Evolutionary conservation across 2,888 invertebrate genomes (phyloP).

Genomic region (Rutpela maculata): DNA sequence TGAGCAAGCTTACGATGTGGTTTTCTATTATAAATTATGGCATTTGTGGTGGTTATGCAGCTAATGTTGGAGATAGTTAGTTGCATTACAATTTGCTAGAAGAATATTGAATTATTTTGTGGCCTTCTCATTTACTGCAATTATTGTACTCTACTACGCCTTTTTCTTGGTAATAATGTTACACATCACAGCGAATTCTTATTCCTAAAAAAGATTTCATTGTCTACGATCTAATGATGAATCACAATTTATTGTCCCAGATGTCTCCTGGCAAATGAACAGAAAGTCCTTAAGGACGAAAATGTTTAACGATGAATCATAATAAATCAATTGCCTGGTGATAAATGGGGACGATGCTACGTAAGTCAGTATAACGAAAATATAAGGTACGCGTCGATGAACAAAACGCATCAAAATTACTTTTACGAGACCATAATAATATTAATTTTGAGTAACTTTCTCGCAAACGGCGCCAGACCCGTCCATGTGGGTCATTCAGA

Average conservation of each 20-base stretch:
- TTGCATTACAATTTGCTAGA: too few species aligned
- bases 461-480: slow-evolving; percentile 36
- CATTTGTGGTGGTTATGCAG: neutral
- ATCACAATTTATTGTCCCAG: neutral
- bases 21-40: neutral
- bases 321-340: neutral
- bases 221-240: neutral
- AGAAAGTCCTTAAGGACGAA: slow-evolving; percentile 3
- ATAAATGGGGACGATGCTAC: neutral
- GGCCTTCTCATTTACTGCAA: too few species aligned
- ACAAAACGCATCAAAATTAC: slow-evolving; percentile 17
- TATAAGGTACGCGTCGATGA: slow-evolving; percentile 11
- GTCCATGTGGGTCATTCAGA: slow-evolving; percentile 39
- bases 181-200: too few species aligned
- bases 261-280: neutral
- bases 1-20: neutral
- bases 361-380: slow-evolving; percentile 7
- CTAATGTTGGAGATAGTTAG: too few species aligned
- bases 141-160: too few species aligned
- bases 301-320: neutral
- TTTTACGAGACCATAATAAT: slow-evolving; percentile 38
- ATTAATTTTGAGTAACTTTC: slow-evolving; percentile 38
- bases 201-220: neutral
- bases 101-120: too few species aligned
- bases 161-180: too few species aligned